These are phyloP conservation scores for Torymus tubicola DNA, from an alignment of 2,888 invertebrate species.

Conservation along the genomic window DNA sequence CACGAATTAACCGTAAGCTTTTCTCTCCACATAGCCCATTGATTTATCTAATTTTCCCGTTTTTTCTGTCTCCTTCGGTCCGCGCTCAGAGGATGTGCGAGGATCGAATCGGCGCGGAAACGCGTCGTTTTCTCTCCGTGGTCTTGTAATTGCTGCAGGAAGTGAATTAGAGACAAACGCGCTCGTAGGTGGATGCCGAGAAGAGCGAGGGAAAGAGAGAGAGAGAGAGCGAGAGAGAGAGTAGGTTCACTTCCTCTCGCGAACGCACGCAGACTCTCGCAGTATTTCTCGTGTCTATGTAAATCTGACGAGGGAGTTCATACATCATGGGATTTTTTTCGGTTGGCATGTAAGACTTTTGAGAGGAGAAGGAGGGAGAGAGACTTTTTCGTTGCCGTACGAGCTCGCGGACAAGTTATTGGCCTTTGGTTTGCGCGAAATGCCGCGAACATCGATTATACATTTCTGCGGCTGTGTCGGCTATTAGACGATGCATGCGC, in stretches of 20 bases:
- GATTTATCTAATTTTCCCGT: slow-evolving; percentile 64
- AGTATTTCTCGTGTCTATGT: slow-evolving; percentile 48
- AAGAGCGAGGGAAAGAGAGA: no score
- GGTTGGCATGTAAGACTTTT: slow-evolving; percentile 2
- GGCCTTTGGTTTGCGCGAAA: neutral
- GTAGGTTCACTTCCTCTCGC: slow-evolving; percentile 39
- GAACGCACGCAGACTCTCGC: slow-evolving; percentile 23
- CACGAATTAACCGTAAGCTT: no score
- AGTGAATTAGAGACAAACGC: slow-evolving; percentile 53
- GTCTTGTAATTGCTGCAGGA: slow-evolving; percentile 54
- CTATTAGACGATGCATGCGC: no score
- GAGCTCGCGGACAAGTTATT: slow-evolving; percentile 19
- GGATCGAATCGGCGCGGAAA: no score
- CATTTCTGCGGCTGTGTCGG: no score
- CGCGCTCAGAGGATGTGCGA: no score
- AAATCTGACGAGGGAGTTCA: slow-evolving; percentile 32
- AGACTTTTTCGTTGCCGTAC: slow-evolving; percentile 11
- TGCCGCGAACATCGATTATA: slow-evolving; percentile 6
- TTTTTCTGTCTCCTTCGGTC: neutral
- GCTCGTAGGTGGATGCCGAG: slow-evolving; percentile 39
- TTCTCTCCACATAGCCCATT: slow-evolving; percentile 57
- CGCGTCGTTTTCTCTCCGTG: no score
- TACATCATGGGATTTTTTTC: slow-evolving; percentile 33
- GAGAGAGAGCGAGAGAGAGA: slow-evolving; percentile 8
- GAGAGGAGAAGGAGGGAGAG: neutral